Base-by-base conservation (phyloP, 2,888 invertebrate genomes). In the Stegophylla sp. region DNA sequence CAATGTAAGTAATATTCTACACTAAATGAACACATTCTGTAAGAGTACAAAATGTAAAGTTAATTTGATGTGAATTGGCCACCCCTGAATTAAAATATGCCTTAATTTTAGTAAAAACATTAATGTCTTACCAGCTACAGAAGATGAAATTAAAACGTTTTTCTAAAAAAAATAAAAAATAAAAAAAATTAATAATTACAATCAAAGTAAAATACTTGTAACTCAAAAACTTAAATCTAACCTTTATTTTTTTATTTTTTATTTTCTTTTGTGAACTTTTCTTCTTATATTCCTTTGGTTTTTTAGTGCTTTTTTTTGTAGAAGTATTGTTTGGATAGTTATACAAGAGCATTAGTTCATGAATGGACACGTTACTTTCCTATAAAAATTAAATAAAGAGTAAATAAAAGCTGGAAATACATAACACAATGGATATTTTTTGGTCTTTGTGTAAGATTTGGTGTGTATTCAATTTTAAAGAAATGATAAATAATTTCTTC, bases 331-430 rank as follows among this genome's bases (percentile, higher is more conserved):
- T 71, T 41, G 79, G 10, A 87, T 91, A 93, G 83, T 94, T 93
- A 87, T 98, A 98, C 87, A 96, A 91, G 13, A 95, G 95, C 85
- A 98, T 88, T 82, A 98, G 88, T 86, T 96, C 94, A 86, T 96
- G 96, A 84, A 98, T 89, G 83, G 98, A 97, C 95, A 98, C 97
- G 88, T 97, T 96, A 87, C 96, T 93, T 82, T 84, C 84, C 82
- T 82, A 72, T 28, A 43, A 61, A 34, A 34, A 7, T 34, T 34
- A 34, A 15, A 17, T 7, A 59, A n/a, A n/a, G n/a, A n/a, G n/a
- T n/a, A n/a, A n/a, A n/a, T n/a, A n/a, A n/a, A n/a, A n/a, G n/a
- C n/a, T n/a, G n/a, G n/a, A n/a, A n/a, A n/a, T n/a, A n/a, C n/a
- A n/a, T n/a, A n/a, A n/a, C n/a, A n/a, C n/a, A n/a, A n/a, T n/a